A percentile compares a stretch with the other conserved stretches of the same genome.
Conservation (phyloP, 1,140 invertebrate genomes). For the Sycophila sp. region DNA sequence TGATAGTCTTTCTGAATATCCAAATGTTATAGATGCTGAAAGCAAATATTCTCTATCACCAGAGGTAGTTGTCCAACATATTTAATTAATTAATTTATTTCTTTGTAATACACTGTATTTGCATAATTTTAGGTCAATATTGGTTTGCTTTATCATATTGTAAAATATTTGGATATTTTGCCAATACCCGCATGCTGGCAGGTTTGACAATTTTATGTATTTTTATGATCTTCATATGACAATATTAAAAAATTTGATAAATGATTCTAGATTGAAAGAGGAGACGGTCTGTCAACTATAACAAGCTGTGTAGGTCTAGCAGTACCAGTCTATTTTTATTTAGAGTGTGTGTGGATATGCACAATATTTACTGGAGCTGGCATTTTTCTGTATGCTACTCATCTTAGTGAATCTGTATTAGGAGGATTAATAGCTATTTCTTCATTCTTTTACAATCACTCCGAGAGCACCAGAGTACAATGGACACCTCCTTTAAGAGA, state of each 20-base stretch:
- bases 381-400: conserved; percentile 73
- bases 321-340: conserved; percentile 81
- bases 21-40: conserved; percentile 81
- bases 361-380: conserved; percentile 72
- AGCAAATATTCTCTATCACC: conserved; percentile 85
- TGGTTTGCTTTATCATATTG: conserved; percentile 68
- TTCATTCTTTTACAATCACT: conserved; percentile 83
- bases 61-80: conserved; percentile 71
- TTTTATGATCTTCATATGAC: neutral
- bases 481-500: conserved; percentile 88
- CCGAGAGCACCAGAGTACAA: conserved; percentile 81
- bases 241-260: neutral
- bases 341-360: conserved; percentile 74
- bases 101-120: neutral
- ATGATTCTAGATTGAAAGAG: conserved; percentile 71
- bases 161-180: conserved; percentile 60
- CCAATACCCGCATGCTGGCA: conserved; percentile 57
- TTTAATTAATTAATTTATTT: neutral
- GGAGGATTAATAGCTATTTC: conserved; percentile 76
- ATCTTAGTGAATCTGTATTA: conserved; percentile 73
- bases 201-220: conserved; percentile 43
- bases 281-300: conserved; percentile 71
- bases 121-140: conserved; percentile 67
- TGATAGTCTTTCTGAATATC: conserved; percentile 84
- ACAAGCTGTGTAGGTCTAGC: conserved; percentile 83